Conservation (phyloP, 2,888 invertebrate species). For the Rhamphomyia laevipes region DNA sequence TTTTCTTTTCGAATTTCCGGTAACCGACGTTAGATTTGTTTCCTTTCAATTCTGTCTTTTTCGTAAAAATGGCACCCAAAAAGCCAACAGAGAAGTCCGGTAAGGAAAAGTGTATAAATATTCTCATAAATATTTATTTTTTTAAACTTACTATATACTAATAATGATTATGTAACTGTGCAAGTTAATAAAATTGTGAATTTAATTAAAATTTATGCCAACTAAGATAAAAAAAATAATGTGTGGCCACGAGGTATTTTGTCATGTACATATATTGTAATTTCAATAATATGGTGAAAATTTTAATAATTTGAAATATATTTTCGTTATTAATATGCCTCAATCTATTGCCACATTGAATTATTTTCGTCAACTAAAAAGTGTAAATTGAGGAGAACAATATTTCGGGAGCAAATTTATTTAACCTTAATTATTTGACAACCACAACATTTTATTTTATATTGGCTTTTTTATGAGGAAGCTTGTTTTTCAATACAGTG, state of each 20-base stretch:
- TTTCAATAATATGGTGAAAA: constrained; percentile 1
- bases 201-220: neutral
- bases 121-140: constrained; percentile 11
- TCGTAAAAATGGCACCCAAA: constrained; percentile 69
- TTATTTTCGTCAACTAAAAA: too few relatives aligned
- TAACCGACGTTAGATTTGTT: constrained; percentile 6
- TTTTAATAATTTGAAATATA: too few relatives aligned
- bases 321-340: too few relatives aligned
- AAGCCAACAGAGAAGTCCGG: constrained; percentile 80
- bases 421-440: too few relatives aligned
- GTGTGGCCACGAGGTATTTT: constrained; percentile 22
- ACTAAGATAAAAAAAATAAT: constrained; percentile 5
- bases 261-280: neutral
- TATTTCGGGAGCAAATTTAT: too few relatives aligned
- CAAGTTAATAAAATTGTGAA: constrained; percentile 9
- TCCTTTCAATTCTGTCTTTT: constrained; percentile 38
- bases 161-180: constrained; percentile 6
- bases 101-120: constrained; percentile 38
- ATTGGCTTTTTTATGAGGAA: too few relatives aligned
- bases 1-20: too few relatives aligned
- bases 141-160: constrained; percentile 19
- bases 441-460: too few relatives aligned
- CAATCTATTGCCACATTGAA: too few relatives aligned
- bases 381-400: too few relatives aligned
- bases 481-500: too few relatives aligned